phyloP scores from a whole-genome alignment of 2,888 invertebrate genomes.

The Mamestra brassicae region DNA sequence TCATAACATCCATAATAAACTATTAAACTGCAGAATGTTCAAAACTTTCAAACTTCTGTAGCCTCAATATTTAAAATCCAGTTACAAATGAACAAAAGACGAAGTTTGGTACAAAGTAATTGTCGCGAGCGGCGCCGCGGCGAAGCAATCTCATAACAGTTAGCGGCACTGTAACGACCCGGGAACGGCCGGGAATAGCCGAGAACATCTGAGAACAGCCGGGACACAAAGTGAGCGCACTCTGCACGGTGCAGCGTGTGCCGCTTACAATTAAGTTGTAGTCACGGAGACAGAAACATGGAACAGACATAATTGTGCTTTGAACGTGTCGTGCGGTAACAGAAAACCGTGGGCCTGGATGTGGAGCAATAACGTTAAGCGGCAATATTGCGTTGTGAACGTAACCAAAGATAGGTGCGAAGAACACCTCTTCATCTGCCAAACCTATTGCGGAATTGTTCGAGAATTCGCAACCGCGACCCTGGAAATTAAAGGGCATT shows the following conservation, averaged over 20 bases:
- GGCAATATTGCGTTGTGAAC: neutral
- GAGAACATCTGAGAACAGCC: neutral
- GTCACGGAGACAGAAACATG: neutral
- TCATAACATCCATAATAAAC: neutral
- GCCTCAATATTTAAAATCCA: slow-evolving; percentile 7
- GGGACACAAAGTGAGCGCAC: slow-evolving; percentile 12
- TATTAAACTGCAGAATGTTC: neutral
- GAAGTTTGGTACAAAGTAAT: slow-evolving; percentile 37
- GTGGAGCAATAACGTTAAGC: neutral
- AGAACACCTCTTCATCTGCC: too few relatives aligned
- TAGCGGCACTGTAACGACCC: slow-evolving; percentile 4
- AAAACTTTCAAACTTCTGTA: slow-evolving; percentile 16
- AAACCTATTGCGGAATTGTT: too few relatives aligned
- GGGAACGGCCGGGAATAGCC: neutral
- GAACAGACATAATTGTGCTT: slow-evolving; percentile 2
- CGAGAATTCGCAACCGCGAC: too few relatives aligned
- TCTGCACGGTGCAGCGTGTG: neutral
- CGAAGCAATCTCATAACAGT: slow-evolving; percentile 31
- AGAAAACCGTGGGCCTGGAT: neutral
- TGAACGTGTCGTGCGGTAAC: neutral
- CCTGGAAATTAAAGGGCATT: too few relatives aligned
- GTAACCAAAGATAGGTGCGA: too few relatives aligned
- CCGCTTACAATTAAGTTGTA: slow-evolving; percentile 39
- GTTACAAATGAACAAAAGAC: slow-evolving; percentile 15
- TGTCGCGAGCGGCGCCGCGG: slow-evolving; percentile 9